Conservation (phyloP, 1,140 invertebrate genomes). For the Lepidurus apus region DNA sequence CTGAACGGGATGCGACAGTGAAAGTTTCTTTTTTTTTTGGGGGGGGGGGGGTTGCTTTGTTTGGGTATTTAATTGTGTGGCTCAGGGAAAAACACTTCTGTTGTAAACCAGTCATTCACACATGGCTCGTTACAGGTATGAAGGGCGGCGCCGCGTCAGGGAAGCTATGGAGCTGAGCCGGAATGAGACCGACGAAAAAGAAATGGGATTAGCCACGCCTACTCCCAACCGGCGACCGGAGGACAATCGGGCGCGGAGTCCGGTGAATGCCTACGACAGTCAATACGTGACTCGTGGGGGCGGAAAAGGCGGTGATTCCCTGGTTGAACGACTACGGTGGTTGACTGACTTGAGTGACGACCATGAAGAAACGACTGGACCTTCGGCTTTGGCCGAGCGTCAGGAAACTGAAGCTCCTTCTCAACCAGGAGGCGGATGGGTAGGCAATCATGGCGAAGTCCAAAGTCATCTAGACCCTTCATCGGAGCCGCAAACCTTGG, state of each 20-base stretch:
- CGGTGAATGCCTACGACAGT: slow-evolving; percentile 56
- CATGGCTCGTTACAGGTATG: slow-evolving; percentile 25
- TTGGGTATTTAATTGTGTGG: slow-evolving; percentile 17
- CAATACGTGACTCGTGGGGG: not conserved
- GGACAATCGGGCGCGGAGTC: slow-evolving; percentile 61
- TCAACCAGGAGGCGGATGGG: not conserved
- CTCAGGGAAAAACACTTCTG: not conserved
- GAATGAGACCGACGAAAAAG: not conserved
- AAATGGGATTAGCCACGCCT: not conserved
- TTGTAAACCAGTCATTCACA: not conserved
- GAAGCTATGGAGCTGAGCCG: not conserved
- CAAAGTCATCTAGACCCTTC: not conserved
- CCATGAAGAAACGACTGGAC: slow-evolving; percentile 44
- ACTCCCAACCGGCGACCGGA: slow-evolving; percentile 55
- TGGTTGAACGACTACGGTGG: slow-evolving; percentile 72
- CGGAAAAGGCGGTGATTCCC: slow-evolving; percentile 47
- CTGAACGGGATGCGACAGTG: not conserved
- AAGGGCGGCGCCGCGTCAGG: slow-evolving; percentile 28
- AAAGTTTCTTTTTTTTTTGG: slow-evolving; percentile 10
- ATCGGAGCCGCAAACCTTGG: not conserved
- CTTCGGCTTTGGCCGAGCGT: not conserved
- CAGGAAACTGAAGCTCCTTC: slow-evolving; percentile 37
- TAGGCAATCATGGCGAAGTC: not conserved
- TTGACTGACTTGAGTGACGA: slow-evolving; percentile 59
- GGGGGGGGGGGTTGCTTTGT: not conserved